Evolutionary conservation across 2,113 vertebrate genomes (phyloP), one percentile per base, ranked within the genome.

Genomic region (Mustelus asterias): DNA sequence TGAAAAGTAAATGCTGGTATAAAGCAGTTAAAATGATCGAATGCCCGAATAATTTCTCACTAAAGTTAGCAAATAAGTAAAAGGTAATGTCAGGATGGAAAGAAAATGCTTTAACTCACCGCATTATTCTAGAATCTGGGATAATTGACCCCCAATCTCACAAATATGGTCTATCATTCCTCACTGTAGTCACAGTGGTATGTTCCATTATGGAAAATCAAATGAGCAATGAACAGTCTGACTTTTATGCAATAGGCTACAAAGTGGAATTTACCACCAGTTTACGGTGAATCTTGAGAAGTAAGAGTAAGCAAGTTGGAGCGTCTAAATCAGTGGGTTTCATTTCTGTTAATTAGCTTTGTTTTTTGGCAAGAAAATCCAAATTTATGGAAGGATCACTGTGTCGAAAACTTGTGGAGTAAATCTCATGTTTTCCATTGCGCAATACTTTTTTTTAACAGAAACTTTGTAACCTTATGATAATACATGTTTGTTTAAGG

Each of bases 141-240:
- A 93, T 22, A 65, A 60, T 90, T 58, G 13, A 29, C 60, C 33
- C n/a, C 33, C n/a, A 41, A 93, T 65, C 18, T 65, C 60, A 7
- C 9, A 93, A 65, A 37, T 37, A 16, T 37, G 18, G 60, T 37
- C 16, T 63, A 18, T 58, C 20, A 65, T 93, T 67, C 63, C 60
- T 93, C 29, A 6, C 33, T 63, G 88, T 65, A 65, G n/a, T n/a
- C 33, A 67, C n/a, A 8, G 14, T 37, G 5, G 29, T 63, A 92
- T 92, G 88, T 60, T 90, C 54, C 58, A 65, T 92, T 65, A 37
- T 92, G 58, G 89, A 60, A 92, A 67, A 92, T 92, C 88, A 92
- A 92, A 63, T 63, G 16, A 92, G 63, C 86, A 29, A 60, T 63
- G 29, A 63, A 60, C 88, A 63, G 33, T 92, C 54, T 16, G 44